A percentile compares a stretch with the other conserved stretches of the same genome.
phyloP scores from a whole-genome alignment of 2,888 invertebrate species.

The Heteromyza rotundicornis region DNA sequence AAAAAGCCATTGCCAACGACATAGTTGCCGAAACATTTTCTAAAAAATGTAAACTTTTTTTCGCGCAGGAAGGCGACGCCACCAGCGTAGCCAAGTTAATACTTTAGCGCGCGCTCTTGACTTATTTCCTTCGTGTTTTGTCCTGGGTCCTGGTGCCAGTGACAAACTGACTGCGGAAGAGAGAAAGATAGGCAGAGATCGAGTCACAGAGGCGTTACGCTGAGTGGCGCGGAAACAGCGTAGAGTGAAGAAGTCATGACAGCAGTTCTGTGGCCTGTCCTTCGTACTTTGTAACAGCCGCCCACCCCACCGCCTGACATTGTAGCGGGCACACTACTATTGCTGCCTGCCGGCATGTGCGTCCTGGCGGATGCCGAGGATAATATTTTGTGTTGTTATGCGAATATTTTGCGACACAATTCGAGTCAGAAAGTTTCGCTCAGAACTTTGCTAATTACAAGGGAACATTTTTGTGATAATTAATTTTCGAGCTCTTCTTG shows the following conservation, averaged over 20 bases:
- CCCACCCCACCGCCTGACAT: neutral
- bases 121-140: neutral
- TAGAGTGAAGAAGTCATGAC: too few relatives aligned
- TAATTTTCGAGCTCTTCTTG: conserved; percentile 27
- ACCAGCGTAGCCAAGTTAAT: too few relatives aligned
- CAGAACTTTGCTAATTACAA: conserved; percentile 33
- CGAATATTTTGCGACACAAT: neutral
- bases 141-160: neutral
- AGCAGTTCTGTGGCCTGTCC: neutral
- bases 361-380: neutral
- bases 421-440: conserved; percentile 25
- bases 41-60: neutral
- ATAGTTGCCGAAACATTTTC: neutral
- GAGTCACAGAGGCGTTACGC: too few relatives aligned
- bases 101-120: neutral
- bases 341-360: neutral
- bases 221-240: too few relatives aligned
- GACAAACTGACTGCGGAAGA: too few relatives aligned
- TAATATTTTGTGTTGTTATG: neutral
- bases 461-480: conserved; percentile 29
- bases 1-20: too few relatives aligned
- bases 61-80: neutral
- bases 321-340: neutral
- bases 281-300: neutral
- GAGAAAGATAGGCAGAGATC: too few relatives aligned